A percentile compares a stretch with the other conserved stretches of the same genome.
Conservation (phyloP, 2,113 vertebrate genomes). For the Mugil cephalus region DNA sequence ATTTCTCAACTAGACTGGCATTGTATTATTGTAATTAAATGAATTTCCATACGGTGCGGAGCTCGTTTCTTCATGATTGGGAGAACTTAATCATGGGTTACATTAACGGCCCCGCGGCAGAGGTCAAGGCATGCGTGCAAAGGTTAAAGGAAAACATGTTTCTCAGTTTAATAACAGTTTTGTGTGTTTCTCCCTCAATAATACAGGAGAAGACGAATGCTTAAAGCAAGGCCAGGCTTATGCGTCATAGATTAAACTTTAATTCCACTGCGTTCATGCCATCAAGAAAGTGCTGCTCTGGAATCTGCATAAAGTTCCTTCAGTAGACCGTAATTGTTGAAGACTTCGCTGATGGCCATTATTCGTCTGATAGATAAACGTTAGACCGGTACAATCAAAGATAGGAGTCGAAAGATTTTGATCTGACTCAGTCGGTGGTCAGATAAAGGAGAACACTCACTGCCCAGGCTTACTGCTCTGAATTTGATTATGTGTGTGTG, state of each 20-base stretch:
- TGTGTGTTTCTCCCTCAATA: background rate
- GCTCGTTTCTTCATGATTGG: conserved; percentile 40
- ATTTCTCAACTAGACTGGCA: conserved; percentile 35
- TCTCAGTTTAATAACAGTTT: conserved; percentile 8
- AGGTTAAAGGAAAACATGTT: background rate
- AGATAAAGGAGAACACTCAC: conserved; percentile 66
- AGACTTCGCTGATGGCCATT: conserved; percentile 57
- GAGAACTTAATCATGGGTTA: conserved; percentile 49
- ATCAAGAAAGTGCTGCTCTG: conserved; percentile 24
- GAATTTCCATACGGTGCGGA: conserved; percentile 56
- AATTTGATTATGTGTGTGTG: conserved; percentile 60
- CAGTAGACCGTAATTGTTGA: conserved; percentile 44
- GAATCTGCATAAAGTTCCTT: conserved; percentile 45
- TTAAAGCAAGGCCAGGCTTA: conserved; percentile 1
- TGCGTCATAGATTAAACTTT: conserved; percentile 33
- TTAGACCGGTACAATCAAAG: conserved; percentile 68
- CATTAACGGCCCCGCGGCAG: conserved; percentile 33
- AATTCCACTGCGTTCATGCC: conserved; percentile 40
- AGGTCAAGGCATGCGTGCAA: conserved; percentile 25
- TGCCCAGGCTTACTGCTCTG: conserved; percentile 49
- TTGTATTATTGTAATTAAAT: conserved; percentile 68
- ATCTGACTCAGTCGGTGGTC: conserved; percentile 62
- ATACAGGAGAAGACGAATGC: background rate
- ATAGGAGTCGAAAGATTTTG: conserved; percentile 70
- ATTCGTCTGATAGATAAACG: conserved; percentile 76